These are phyloP conservation scores for Achatina immaculata DNA, from an alignment of 1,140 invertebrate species.

Conservation along the genomic window DNA sequence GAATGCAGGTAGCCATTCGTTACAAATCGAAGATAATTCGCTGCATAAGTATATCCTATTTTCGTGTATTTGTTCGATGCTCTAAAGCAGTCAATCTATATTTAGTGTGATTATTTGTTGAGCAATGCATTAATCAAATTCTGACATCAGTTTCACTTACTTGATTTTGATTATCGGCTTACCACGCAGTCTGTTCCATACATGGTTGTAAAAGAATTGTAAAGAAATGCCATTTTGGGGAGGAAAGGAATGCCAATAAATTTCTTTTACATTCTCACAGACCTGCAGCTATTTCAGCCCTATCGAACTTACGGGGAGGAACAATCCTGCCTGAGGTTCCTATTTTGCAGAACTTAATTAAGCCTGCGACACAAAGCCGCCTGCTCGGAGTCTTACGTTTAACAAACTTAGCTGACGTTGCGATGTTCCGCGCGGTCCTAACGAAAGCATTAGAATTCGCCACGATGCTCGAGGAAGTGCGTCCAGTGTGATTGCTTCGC, in stretches of 20 bases:
- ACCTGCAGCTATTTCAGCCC: not conserved
- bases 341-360: slow-evolving; percentile 19
- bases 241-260: not conserved
- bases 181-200: no score
- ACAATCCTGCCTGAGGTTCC: not conserved
- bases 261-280: not conserved
- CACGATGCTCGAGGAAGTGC: slow-evolving; percentile 3
- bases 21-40: no score
- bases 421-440: not conserved
- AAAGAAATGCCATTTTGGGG: not conserved
- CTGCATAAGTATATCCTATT: no score
- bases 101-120: no score
- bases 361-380: not conserved
- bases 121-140: no score
- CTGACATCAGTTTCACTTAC: no score
- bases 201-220: not conserved
- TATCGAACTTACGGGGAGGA: not conserved
- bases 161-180: no score
- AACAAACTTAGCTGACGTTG: slow-evolving; percentile 9
- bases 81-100: no score
- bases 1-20: no score
- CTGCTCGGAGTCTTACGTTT: not conserved
- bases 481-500: not conserved
- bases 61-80: no score
- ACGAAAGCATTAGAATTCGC: slow-evolving; percentile 14